A percentile compares a stretch with the other conserved stretches of the same genome.
phyloP scores from a whole-genome alignment of 2,888 invertebrate genomes.

The Eupeodes luniger region DNA sequence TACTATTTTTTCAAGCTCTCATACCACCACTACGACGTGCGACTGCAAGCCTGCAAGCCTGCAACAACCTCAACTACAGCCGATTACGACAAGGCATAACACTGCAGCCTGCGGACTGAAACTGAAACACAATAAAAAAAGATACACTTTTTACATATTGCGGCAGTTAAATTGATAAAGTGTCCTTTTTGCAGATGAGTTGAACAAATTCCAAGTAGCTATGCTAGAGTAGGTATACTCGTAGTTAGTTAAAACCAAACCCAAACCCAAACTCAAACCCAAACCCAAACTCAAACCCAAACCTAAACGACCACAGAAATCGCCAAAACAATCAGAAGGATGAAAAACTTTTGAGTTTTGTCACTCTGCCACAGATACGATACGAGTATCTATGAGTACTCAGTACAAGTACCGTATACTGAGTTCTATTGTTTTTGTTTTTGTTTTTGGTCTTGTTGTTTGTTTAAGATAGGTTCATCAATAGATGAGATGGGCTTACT shows the following conservation, averaged over 20 bases:
- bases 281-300: neutral
- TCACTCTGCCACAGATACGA: slow-evolving; percentile 13
- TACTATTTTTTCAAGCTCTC: slow-evolving; percentile 64
- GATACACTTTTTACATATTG: slow-evolving; percentile 72
- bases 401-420: neutral
- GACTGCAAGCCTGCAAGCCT: slow-evolving; percentile 32
- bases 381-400: too few species aligned
- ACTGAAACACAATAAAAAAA: slow-evolving; percentile 9
- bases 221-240: too few species aligned
- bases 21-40: neutral
- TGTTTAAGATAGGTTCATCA: slow-evolving; percentile 49
- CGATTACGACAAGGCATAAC: slow-evolving; percentile 35
- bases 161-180: slow-evolving; percentile 76
- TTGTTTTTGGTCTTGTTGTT: slow-evolving; percentile 10
- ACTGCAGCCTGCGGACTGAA: slow-evolving; percentile 55
- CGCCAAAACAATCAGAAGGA: slow-evolving; percentile 16
- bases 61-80: slow-evolving; percentile 56
- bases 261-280: neutral
- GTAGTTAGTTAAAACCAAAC: slow-evolving; percentile 30
- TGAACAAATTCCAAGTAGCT: slow-evolving; percentile 57
- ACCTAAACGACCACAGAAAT: slow-evolving; percentile 18
- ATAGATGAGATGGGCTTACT: slow-evolving; percentile 44
- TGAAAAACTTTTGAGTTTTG: slow-evolving; percentile 24
- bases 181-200: slow-evolving; percentile 76
- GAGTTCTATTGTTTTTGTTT: neutral